These are phyloP conservation scores for Orestias chungarensis DNA, from an alignment of 2,797 vertebrate genomes.

Conservation along the genomic window DNA sequence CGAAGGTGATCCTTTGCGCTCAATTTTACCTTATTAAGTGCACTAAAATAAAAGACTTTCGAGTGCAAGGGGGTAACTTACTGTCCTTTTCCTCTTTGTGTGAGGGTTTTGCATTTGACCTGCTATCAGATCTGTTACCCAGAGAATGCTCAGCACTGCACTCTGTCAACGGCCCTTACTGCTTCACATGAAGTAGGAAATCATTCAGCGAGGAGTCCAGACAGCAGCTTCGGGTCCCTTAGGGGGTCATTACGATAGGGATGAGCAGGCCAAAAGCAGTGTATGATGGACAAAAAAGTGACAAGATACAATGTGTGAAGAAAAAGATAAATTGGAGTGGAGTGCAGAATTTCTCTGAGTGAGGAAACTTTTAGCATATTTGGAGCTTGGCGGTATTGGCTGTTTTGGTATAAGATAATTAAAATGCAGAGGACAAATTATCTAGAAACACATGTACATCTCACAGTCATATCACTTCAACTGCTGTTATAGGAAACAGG, in stretches of 20 bases:
- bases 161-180: constrained; percentile 60
- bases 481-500: neutral
- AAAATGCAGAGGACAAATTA: neutral
- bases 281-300: constrained; percentile 63
- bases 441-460: neutral
- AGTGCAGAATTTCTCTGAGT: constrained; percentile 53
- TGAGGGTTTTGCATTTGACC: constrained; percentile 42
- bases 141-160: constrained; percentile 37
- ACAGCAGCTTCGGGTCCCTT: constrained; percentile 68
- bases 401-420: constrained; percentile 31
- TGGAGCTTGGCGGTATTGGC: constrained; percentile 50
- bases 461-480: neutral
- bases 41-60: constrained; percentile 31
- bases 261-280: constrained; percentile 64
- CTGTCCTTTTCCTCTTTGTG: constrained; percentile 53
- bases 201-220: constrained; percentile 68
- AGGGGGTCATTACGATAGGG: constrained; percentile 80
- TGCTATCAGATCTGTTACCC: constrained; percentile 55
- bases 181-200: constrained; percentile 67
- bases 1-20: constrained; percentile 23
- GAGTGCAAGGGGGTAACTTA: constrained; percentile 19
- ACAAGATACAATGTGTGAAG: constrained; percentile 57
- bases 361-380: constrained; percentile 60
- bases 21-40: constrained; percentile 33
- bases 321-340: constrained; percentile 67